These are phyloP conservation scores for Apostichopus japonicus DNA, from an alignment of 35 echinoderm and acorn worm genomes.

Conservation along the genomic window DNA sequence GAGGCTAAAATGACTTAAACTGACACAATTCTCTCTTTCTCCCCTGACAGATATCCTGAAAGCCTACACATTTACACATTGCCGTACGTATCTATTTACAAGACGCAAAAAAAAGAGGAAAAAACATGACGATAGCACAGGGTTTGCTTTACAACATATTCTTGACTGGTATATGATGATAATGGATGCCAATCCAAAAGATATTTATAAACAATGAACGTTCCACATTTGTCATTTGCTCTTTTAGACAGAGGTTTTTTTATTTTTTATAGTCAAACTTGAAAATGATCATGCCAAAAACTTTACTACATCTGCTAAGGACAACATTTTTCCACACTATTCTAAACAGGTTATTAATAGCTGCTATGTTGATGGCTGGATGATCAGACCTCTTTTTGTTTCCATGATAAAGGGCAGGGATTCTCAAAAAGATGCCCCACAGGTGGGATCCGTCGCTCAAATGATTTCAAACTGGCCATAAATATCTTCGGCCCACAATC, in stretches of 20 bases:
- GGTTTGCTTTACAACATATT: neutral
- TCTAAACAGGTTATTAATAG: no score
- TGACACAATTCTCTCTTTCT: neutral
- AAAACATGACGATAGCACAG: neutral
- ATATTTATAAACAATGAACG: neutral
- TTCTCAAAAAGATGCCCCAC: no score
- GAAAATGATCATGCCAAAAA: neutral
- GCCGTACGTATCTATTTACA: conserved; percentile 39
- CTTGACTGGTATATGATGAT: neutral
- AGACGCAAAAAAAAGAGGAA: conserved; percentile 10
- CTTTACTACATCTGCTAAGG: neutral
- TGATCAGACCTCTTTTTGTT: no score
- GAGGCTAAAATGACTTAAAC: conserved; percentile 25
- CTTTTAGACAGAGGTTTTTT: no score
- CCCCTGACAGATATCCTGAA: conserved; percentile 35
- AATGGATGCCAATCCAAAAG: neutral
- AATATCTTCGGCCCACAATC: no score
- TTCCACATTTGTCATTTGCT: neutral
- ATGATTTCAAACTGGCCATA: no score
- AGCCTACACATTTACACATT: conserved; percentile 51
- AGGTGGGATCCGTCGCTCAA: no score
- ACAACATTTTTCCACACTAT: no score
- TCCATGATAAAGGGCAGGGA: no score
- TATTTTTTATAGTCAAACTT: no score
- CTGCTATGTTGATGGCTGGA: no score